Evolutionary conservation across 2,113 vertebrate genomes (phyloP), one percentile per base, ranked within the genome.

Genomic region (Nestor notabilis): DNA sequence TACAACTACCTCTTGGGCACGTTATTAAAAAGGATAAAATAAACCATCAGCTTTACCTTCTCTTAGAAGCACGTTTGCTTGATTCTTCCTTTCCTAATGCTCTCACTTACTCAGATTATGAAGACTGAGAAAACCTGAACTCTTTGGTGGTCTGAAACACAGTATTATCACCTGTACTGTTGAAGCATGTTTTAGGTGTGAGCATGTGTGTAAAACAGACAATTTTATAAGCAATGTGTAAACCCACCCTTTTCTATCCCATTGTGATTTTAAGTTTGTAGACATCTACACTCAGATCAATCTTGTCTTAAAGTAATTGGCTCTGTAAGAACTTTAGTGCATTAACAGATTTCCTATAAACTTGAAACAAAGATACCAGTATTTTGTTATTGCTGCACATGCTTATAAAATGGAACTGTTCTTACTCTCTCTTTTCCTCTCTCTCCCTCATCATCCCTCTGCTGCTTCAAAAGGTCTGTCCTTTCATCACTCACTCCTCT

Each of bases 371-470:
- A 35, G 10, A 72, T 9, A 75, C 4, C 29, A n/a, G 13, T 41
- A 93, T 72, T 80, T 66, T 70, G 29, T 68, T 69, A 83, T 49
- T 93, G 84, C 52, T 75, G 39, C 39, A 80, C 46, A 80, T 17
- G 27, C 43, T 92, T 78, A 63, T 33, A 80, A 39, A 94, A 39
- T 10, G 13, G n/a, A 92, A 77, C 37, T 24, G 37, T 39, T 90
- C n/a, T 58, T 77, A 28, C 28, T 82, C 29, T 74, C 11, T 53
- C 14, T 35, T 86, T 61, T 35, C 74, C 93, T 94, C 86, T 95
- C 89, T 94, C 87, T 87, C 94, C 94, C 90, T 95, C 64, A 74
- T 39, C 43, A 77, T 66, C 71, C 90, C 89, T 86, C 69, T 61
- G 76, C 80, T 58, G 68, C 68, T 92, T 25, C 89, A 68, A 83